Evolutionary conservation across 2,797 vertebrate species (phyloP).

Genomic region (Chelidonichthys spinosus): DNA sequence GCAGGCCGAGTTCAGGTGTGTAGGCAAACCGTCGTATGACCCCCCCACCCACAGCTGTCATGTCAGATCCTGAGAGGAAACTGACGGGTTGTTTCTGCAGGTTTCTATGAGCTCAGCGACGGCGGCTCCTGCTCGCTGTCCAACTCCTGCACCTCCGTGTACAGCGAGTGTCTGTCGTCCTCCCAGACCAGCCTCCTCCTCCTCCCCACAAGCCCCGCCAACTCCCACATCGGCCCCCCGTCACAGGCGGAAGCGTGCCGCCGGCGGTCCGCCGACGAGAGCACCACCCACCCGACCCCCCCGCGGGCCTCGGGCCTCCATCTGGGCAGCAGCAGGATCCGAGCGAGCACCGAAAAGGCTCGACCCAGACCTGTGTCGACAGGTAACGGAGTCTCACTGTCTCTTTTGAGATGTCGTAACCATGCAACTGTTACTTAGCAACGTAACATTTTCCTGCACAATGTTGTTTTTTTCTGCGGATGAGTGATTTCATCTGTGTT

Average conservation of each 20-base stretch:
- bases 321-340: slow-evolving; percentile 79
- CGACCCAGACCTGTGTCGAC: slow-evolving; percentile 93
- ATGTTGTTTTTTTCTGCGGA: slow-evolving; percentile 23
- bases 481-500: slow-evolving; percentile 27
- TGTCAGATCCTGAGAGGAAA: slow-evolving; percentile 11
- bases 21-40: neutral
- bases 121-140: slow-evolving; percentile 93
- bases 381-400: slow-evolving; percentile 80
- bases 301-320: slow-evolving; percentile 81
- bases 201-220: slow-evolving; percentile 68
- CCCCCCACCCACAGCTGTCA: neutral
- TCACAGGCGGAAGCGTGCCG: slow-evolving; percentile 78
- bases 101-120: slow-evolving; percentile 97
- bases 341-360: slow-evolving; percentile 72
- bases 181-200: slow-evolving; percentile 86
- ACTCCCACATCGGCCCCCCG: slow-evolving; percentile 49
- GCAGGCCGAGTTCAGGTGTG: slow-evolving; percentile 96
- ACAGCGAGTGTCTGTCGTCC: slow-evolving; percentile 90
- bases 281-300: slow-evolving; percentile 77
- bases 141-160: slow-evolving; percentile 94
- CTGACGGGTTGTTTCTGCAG: slow-evolving; percentile 69
- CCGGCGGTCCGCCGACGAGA: slow-evolving; percentile 91
- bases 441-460: slow-evolving; percentile 28
- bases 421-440: slow-evolving; percentile 18
- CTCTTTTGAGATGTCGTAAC: slow-evolving; percentile 18